Evolutionary conservation across 2,888 invertebrate genomes (phyloP).

Genomic region (Seira musarum): DNA sequence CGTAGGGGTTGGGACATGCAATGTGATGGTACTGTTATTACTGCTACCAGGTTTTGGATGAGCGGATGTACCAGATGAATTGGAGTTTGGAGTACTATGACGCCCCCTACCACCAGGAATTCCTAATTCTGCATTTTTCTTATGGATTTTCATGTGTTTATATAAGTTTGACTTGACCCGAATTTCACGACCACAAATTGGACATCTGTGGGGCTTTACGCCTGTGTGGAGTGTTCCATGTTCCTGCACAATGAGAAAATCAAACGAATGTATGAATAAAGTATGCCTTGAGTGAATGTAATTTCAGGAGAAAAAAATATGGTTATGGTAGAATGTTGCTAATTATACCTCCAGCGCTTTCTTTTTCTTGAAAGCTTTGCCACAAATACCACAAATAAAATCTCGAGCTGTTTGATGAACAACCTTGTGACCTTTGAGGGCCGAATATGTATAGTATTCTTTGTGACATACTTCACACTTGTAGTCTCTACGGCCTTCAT

Average conservation of each 20-base stretch:
- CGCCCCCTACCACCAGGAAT: slow-evolving; percentile 39
- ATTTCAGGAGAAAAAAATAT: slow-evolving; percentile 10
- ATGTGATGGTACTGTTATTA: too few species aligned
- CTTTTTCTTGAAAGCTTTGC: slow-evolving; percentile 68
- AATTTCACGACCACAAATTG: slow-evolving; percentile 66
- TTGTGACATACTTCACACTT: slow-evolving; percentile 68
- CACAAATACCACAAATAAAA: slow-evolving; percentile 65
- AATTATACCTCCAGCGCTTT: slow-evolving; percentile 65
- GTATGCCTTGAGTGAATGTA: too few species aligned
- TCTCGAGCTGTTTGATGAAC: slow-evolving; percentile 67
- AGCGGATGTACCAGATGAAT: too few species aligned
- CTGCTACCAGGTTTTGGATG: too few species aligned
- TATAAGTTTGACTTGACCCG: slow-evolving; percentile 68
- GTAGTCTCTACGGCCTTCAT: slow-evolving; percentile 67
- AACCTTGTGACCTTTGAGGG: slow-evolving; percentile 67
- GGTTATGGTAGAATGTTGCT: too few species aligned
- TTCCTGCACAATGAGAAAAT: slow-evolving; percentile 58
- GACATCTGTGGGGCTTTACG: slow-evolving; percentile 65
- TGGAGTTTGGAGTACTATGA: background rate
- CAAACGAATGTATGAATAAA: too few species aligned
- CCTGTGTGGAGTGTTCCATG: slow-evolving; percentile 67
- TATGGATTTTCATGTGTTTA: slow-evolving; percentile 69
- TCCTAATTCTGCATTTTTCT: slow-evolving; percentile 55
- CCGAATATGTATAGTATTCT: slow-evolving; percentile 68
- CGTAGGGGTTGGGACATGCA: too few species aligned